Evolutionary conservation across 1,140 invertebrate genomes (phyloP).

Genomic region (Dermatophagoides farinae): DNA sequence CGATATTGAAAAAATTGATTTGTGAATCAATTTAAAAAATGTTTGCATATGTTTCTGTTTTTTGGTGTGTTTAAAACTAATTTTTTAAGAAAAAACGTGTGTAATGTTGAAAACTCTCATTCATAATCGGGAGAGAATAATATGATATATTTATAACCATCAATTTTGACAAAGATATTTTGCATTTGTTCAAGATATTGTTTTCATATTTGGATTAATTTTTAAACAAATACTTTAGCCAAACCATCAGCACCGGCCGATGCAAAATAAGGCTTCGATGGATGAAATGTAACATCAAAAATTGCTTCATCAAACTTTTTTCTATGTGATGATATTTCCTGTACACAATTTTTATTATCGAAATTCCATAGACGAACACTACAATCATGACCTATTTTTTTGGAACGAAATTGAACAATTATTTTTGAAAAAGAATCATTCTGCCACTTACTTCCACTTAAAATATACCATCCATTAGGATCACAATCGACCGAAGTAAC

Average conservation of each 20-base stretch:
- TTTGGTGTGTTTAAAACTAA: too few relatives aligned
- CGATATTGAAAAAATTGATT: too few relatives aligned
- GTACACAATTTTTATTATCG: constrained; percentile 93
- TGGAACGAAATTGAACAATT: constrained; percentile 15
- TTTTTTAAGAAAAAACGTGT: too few relatives aligned
- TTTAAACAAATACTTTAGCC: constrained; percentile 63
- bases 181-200: too few relatives aligned
- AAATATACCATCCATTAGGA: constrained; percentile 88
- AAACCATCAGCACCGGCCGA: constrained; percentile 93
- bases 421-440: background rate
- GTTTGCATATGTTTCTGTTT: too few relatives aligned
- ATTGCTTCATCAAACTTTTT: constrained; percentile 99
- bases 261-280: constrained; percentile 89
- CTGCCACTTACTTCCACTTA: constrained; percentile 64
- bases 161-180: too few relatives aligned
- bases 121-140: too few relatives aligned
- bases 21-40: too few relatives aligned
- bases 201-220: background rate
- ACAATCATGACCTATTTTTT: constrained; percentile 70
- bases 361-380: constrained; percentile 97
- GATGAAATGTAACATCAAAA: constrained; percentile 96
- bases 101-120: too few relatives aligned
- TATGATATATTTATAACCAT: too few relatives aligned
- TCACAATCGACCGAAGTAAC: constrained; percentile 94
- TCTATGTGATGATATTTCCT: constrained; percentile 96